Conservation (phyloP, 64 coral and sea anemone species). For the Platygyra sinensis region DNA sequence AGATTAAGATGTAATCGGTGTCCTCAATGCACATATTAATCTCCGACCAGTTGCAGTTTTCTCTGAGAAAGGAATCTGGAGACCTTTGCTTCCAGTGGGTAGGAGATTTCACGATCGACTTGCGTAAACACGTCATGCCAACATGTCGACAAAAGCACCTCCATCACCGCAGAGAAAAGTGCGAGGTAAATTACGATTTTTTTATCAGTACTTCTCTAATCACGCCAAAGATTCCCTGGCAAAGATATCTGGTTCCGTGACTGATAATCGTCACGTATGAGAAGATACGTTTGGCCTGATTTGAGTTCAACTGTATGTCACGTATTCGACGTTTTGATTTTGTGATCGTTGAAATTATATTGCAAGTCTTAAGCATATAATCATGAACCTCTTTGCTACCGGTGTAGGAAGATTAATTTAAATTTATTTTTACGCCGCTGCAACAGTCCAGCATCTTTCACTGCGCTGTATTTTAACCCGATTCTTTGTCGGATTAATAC, state of each 20-base stretch:
- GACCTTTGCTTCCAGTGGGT: neutral
- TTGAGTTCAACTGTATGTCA: too few relatives aligned
- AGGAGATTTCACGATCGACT: neutral
- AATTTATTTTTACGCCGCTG: too few relatives aligned
- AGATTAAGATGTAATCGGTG: neutral
- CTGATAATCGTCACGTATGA: too few relatives aligned
- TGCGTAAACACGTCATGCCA: neutral
- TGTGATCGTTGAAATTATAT: too few relatives aligned
- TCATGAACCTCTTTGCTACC: too few relatives aligned
- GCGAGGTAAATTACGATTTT: neutral
- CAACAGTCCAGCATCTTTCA: too few relatives aligned
- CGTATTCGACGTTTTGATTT: too few relatives aligned
- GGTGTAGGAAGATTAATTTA: too few relatives aligned
- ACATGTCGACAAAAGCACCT: slow-evolving; percentile 17
- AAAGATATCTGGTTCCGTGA: neutral
- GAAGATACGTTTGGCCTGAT: too few relatives aligned
- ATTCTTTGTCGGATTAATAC: neutral
- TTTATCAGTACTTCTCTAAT: neutral
- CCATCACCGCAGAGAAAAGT: slow-evolving; percentile 6
- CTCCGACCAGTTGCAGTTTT: neutral
- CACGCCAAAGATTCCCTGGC: neutral
- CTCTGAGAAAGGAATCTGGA: neutral
- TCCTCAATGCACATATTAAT: neutral
- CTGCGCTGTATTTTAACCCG: too few relatives aligned
- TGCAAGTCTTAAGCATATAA: too few relatives aligned